Conservation (phyloP, 1,140 invertebrate genomes). For the Drosophila sp. region DNA sequence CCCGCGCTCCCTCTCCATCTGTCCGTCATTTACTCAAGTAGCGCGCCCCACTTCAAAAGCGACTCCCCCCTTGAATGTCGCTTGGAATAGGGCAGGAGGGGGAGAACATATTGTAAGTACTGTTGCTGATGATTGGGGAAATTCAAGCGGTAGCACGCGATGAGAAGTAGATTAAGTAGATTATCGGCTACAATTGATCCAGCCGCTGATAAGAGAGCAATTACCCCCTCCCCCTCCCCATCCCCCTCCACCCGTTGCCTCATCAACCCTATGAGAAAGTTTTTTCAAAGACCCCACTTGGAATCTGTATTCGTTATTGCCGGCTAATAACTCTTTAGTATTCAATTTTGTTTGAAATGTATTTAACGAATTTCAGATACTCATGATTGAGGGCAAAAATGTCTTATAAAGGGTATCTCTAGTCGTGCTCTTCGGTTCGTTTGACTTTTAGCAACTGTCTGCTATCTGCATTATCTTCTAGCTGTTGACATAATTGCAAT, state of each 20-base stretch:
- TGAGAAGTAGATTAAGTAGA: slow-evolving; percentile 11
- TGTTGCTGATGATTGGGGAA: not conserved
- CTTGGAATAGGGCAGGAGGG: not conserved
- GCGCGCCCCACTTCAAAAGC: slow-evolving; percentile 30
- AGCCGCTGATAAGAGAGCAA: slow-evolving; percentile 4
- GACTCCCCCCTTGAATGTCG: not conserved
- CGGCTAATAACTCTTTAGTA: not conserved
- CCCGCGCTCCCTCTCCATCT: not conserved
- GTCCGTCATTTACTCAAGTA: slow-evolving; percentile 21
- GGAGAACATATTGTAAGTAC: not conserved
- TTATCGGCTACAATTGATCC: slow-evolving; percentile 6
- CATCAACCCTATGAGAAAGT: not conserved
- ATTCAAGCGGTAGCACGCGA: slow-evolving; percentile 27
- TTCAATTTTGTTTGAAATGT: not conserved
- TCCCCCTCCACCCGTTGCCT: too few species aligned
- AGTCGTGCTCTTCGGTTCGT: not conserved
- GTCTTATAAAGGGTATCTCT: not conserved
- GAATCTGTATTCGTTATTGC: not conserved
- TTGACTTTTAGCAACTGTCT: not conserved
- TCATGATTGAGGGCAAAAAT: not conserved
- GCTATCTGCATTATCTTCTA: too few species aligned
- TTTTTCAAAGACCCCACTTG: not conserved
- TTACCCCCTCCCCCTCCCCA: too few species aligned
- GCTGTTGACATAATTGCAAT: too few species aligned
- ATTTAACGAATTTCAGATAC: not conserved